Evolutionary conservation across 2,113 vertebrate genomes (phyloP).

Genomic region (Neodon shergylaensis): DNA sequence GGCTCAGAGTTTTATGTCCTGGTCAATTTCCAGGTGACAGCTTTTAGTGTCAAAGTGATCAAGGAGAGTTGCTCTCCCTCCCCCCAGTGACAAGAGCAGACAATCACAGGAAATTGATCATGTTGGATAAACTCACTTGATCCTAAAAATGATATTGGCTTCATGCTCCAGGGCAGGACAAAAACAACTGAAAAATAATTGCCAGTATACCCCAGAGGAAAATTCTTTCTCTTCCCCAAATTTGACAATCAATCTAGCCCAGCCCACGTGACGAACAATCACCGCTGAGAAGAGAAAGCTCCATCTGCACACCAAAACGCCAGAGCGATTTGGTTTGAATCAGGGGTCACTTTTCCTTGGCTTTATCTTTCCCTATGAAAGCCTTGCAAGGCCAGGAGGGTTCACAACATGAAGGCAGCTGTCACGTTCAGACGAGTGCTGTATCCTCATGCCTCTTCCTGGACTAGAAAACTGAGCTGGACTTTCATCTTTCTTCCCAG

Average conservation of each 20-base stretch:
- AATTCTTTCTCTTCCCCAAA: slow-evolving; percentile 75
- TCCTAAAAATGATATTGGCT: slow-evolving; percentile 75
- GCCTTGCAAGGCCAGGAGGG: slow-evolving; percentile 7
- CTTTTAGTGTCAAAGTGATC: slow-evolving; percentile 67
- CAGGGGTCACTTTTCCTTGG: background rate
- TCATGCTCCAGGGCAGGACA: slow-evolving; percentile 70
- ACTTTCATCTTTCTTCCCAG: background rate
- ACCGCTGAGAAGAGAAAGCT: slow-evolving; percentile 46
- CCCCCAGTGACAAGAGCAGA: slow-evolving; percentile 62
- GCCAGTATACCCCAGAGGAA: slow-evolving; percentile 71
- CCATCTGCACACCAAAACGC: slow-evolving; percentile 56
- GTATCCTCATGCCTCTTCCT: background rate
- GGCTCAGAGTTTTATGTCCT: slow-evolving; percentile 36
- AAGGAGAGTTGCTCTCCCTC: slow-evolving; percentile 63
- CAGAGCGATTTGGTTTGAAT: slow-evolving; percentile 35
- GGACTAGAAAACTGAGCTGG: background rate
- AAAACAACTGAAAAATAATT: slow-evolving; percentile 80
- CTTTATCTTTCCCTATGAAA: slow-evolving; percentile 31
- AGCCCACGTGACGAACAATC: slow-evolving; percentile 57
- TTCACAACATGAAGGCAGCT: background rate
- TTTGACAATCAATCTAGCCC: slow-evolving; percentile 75
- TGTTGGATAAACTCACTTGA: slow-evolving; percentile 74
- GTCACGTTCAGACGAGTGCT: background rate
- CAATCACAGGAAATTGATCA: slow-evolving; percentile 76
- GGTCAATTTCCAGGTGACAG: slow-evolving; percentile 66